Percentiles rank a stretch among this genome's conserved stretches.
Evolutionary conservation across 2,113 vertebrate species (phyloP).

Genomic region (Pavo muticus): DNA sequence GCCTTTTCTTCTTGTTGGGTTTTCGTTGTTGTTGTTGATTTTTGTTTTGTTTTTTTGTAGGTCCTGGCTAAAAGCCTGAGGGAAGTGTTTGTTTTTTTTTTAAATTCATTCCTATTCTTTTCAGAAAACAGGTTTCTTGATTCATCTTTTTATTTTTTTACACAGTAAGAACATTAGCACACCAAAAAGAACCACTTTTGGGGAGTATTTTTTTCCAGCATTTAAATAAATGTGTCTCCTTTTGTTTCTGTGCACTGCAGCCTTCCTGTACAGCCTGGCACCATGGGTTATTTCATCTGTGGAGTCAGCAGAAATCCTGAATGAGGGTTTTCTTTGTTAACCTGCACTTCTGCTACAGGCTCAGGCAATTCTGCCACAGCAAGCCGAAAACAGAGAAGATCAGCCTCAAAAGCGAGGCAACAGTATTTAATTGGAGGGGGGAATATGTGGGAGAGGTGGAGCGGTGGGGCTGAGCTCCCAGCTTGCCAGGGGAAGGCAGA

Average conservation of each 20-base stretch:
- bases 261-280: background rate
- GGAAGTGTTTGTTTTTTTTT: background rate
- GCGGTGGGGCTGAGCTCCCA: background rate
- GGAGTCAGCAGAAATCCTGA: background rate
- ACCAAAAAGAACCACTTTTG: background rate
- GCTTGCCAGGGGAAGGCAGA: background rate
- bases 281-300: background rate
- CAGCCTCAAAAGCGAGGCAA: background rate
- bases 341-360: background rate
- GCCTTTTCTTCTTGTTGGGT: too few relatives aligned
- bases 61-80: background rate
- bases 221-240: background rate
- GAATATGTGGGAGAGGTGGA: fast-evolving
- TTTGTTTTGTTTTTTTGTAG: background rate
- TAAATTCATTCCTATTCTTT: background rate
- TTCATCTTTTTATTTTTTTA: background rate
- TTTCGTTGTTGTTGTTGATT: too few relatives aligned
- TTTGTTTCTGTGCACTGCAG: background rate
- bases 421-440: background rate
- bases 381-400: background rate
- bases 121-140: background rate
- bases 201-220: background rate
- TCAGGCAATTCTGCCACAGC: background rate
- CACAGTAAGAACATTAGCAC: background rate
- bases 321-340: background rate